A percentile compares a stretch with the other conserved stretches of the same genome.
Evolutionary conservation across 2,797 vertebrate genomes (phyloP).

Genomic region (Ctenopoma multispine): DNA sequence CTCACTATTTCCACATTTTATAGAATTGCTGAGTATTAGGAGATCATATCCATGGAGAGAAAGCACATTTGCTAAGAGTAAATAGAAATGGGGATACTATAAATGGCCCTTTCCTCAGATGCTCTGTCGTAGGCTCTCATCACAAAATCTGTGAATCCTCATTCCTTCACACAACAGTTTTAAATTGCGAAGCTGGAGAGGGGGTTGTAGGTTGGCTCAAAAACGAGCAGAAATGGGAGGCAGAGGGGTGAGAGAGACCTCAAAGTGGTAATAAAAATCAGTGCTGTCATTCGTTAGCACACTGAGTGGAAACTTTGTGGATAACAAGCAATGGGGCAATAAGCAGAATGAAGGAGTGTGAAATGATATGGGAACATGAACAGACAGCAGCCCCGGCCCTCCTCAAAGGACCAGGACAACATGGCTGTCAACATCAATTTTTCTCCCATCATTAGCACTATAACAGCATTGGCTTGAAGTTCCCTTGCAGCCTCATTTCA

Average conservation of each 20-base stretch:
- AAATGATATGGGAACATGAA: conserved; percentile 74
- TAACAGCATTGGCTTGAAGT: conserved; percentile 36
- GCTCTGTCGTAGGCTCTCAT: conserved; percentile 33
- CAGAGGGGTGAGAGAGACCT: conserved; percentile 52
- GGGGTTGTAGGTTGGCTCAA: conserved; percentile 35
- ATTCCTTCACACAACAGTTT: conserved; percentile 37
- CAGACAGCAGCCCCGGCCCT: conserved; percentile 70
- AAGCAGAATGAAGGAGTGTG: conserved; percentile 75
- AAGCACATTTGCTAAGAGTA: conserved; percentile 15
- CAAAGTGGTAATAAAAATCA: conserved; percentile 74
- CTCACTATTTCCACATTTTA: conserved; percentile 20
- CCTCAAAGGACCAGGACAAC: conserved; percentile 68
- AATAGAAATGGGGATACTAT: conserved; percentile 31
- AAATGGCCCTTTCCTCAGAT: conserved; percentile 37
- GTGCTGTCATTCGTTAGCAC: conserved; percentile 70
- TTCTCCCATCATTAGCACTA: conserved; percentile 60
- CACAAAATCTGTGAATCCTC: conserved; percentile 45
- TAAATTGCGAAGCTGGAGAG: conserved; percentile 43
- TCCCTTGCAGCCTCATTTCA: conserved; percentile 45
- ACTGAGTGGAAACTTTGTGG: conserved; percentile 58
- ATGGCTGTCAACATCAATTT: conserved; percentile 74
- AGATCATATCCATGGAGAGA: conserved; percentile 8
- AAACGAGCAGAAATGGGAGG: conserved; percentile 27
- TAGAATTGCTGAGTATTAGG: conserved; percentile 19
- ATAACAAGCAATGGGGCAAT: conserved; percentile 71